phyloP scores from a whole-genome alignment of 2,113 vertebrate species.

The Scortum barcoo region DNA sequence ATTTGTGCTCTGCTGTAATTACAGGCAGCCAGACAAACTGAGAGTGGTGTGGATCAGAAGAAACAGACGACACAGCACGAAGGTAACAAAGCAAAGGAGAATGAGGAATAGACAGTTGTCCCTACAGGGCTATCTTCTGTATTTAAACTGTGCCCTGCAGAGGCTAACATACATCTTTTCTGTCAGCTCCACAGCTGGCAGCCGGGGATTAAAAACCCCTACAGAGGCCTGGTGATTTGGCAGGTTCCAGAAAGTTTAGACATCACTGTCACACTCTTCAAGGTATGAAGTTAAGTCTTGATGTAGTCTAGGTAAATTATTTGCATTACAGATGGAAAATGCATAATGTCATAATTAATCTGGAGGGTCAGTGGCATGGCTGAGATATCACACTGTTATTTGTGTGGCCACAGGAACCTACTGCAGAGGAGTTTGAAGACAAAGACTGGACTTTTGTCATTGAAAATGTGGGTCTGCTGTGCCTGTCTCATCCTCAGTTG shows the following conservation, averaged over 20 bases:
- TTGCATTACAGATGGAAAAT: not conserved
- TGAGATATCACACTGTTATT: not conserved
- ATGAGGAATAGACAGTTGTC: not conserved
- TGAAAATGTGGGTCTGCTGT: slow-evolving; percentile 87
- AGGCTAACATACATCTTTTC: not conserved
- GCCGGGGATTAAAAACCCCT: slow-evolving; percentile 91
- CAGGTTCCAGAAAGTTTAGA: slow-evolving; percentile 91
- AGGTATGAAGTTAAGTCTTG: slow-evolving; percentile 76
- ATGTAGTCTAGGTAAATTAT: not conserved
- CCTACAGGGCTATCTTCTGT: not conserved
- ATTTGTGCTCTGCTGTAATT: slow-evolving; percentile 38
- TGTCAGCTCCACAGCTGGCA: slow-evolving; percentile 92
- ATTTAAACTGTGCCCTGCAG: not conserved
- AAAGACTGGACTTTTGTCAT: slow-evolving; percentile 94
- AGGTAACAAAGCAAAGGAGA: slow-evolving; percentile 77
- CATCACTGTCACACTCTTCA: slow-evolving; percentile 90
- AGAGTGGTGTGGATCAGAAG: slow-evolving; percentile 91
- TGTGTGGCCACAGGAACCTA: slow-evolving; percentile 84
- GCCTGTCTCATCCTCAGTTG: not conserved
- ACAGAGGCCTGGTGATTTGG: slow-evolving; percentile 90
- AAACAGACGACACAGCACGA: slow-evolving; percentile 89
- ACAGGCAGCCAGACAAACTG: slow-evolving; percentile 93
- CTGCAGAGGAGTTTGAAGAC: slow-evolving; percentile 91
- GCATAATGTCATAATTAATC: not conserved
- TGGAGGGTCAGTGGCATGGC: not conserved